These are phyloP conservation scores for Cnemophilus loriae DNA, from an alignment of 2,113 vertebrate genomes.

Conservation along the genomic window DNA sequence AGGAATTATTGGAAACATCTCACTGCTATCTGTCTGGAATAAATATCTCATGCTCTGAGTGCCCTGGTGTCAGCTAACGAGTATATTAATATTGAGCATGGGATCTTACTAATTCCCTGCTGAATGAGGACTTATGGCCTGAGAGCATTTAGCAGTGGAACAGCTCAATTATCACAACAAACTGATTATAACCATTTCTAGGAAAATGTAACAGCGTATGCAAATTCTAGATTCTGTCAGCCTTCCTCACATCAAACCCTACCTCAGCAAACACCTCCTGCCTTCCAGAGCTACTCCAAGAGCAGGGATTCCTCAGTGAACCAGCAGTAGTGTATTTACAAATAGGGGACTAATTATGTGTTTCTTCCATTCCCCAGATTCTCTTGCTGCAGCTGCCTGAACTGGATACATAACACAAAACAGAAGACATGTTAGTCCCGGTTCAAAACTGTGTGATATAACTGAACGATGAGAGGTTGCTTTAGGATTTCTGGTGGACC, in stretches of 20 bases:
- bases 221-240: background rate
- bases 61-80: background rate
- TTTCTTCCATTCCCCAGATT: background rate
- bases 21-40: background rate
- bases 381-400: background rate
- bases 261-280: background rate
- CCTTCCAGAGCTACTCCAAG: background rate
- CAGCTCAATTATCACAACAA: background rate
- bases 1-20: conserved; percentile 19
- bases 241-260: background rate
- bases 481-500: background rate
- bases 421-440: background rate
- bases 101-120: background rate
- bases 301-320: background rate
- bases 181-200: background rate
- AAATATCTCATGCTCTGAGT: background rate
- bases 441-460: background rate
- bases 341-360: background rate
- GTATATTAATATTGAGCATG: conserved; percentile 2
- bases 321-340: background rate
- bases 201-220: background rate
- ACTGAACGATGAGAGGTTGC: background rate
- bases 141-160: background rate
- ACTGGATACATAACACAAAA: background rate
- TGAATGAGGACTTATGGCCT: background rate